phyloP scores from a whole-genome alignment of 2,888 invertebrate species.

The Mesorhabditis belari region DNA sequence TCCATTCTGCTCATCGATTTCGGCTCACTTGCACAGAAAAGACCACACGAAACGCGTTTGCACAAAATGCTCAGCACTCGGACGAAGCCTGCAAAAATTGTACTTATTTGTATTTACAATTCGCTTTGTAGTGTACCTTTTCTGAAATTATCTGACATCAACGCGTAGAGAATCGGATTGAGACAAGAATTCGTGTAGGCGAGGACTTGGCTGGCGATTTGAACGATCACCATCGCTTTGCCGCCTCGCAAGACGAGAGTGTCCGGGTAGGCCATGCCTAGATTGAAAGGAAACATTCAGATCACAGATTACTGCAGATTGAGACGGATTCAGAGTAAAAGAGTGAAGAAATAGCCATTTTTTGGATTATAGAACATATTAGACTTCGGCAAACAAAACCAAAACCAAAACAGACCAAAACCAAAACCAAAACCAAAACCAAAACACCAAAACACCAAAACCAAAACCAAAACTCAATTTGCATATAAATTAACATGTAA shows the following conservation, averaged over 20 bases:
- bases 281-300: too few species aligned
- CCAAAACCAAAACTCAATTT: too few species aligned
- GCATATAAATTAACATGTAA: too few species aligned
- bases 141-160: conserved; percentile 85
- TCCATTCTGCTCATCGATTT: conserved; percentile 3
- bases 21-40: conserved; percentile 14
- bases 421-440: too few species aligned
- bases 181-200: conserved; percentile 91
- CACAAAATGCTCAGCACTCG: conserved; percentile 18
- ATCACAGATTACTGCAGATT: too few species aligned
- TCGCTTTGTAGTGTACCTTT: conserved; percentile 65
- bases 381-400: too few species aligned
- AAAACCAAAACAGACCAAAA: too few species aligned
- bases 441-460: too few species aligned
- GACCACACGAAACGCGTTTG: conserved; percentile 17
- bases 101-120: too few species aligned
- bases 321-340: too few species aligned
- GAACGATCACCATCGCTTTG: conserved; percentile 43
- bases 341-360: too few species aligned
- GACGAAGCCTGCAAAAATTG: conserved; percentile 20
- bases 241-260: conserved; percentile 43
- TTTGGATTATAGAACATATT: too few species aligned
- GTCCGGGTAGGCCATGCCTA: conserved; percentile 46
- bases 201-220: conserved; percentile 49
- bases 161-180: conserved; percentile 87